phyloP scores from a whole-genome alignment of 2,113 vertebrate species.

The Nesogale talazaci region DNA sequence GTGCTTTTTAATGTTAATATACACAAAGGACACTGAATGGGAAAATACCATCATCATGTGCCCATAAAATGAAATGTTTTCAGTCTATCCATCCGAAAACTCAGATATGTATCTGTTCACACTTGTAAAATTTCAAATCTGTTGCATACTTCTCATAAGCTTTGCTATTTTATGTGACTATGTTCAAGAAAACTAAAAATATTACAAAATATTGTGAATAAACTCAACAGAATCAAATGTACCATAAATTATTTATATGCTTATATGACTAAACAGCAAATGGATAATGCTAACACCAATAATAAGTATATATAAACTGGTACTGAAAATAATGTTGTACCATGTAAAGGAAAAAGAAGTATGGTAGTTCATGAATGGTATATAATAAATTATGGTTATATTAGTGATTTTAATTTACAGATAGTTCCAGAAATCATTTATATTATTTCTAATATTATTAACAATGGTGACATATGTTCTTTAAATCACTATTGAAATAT shows the following conservation, averaged over 20 bases:
- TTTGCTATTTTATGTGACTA: background rate
- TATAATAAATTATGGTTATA: background rate
- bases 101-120: background rate
- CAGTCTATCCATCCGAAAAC: background rate
- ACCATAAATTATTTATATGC: background rate
- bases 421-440: background rate
- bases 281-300: background rate
- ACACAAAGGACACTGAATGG: background rate
- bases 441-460: background rate
- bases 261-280: background rate
- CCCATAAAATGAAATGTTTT: background rate
- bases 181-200: background rate
- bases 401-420: background rate
- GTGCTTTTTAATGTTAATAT: background rate
- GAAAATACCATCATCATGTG: background rate
- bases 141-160: background rate
- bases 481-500: background rate
- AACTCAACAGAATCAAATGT: background rate
- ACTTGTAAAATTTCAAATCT: background rate
- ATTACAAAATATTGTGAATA: background rate
- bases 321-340: background rate
- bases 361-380: background rate
- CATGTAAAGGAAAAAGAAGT: background rate
- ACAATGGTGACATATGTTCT: background rate
- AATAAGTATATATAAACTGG: background rate